phyloP scores from a whole-genome alignment of 2,888 invertebrate genomes.

The Athalia cordata region DNA sequence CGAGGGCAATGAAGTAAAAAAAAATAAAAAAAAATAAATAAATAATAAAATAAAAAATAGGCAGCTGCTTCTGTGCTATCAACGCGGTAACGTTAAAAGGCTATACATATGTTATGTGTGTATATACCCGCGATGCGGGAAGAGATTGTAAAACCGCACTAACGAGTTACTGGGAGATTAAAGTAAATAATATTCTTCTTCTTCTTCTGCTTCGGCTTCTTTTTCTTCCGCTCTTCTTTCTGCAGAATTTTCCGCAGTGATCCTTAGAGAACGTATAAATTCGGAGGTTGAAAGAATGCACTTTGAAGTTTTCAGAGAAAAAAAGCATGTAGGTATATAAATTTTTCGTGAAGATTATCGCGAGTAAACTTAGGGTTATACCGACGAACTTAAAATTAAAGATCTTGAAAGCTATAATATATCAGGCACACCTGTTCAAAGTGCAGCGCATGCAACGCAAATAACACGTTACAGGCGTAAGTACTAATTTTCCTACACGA shows the following conservation, averaged over 20 bases:
- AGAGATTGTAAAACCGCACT: constrained; percentile 22
- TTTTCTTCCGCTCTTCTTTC: not conserved
- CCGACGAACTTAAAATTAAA: not conserved
- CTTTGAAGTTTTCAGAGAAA: not conserved
- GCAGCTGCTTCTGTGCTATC: not conserved
- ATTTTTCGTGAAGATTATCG: not conserved
- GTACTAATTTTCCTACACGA: constrained; percentile 4
- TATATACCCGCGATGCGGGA: too few relatives aligned
- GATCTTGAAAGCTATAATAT: not conserved
- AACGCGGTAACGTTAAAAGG: constrained; percentile 29
- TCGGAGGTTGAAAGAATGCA: not conserved
- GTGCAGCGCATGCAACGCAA: not conserved
- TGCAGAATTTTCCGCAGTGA: not conserved
- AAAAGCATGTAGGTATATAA: not conserved
- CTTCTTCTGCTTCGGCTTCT: not conserved
- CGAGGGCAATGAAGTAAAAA: constrained; percentile 1
- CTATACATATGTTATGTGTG: not conserved
- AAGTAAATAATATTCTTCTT: constrained; percentile 10
- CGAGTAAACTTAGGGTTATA: not conserved
- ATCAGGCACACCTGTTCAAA: not conserved
- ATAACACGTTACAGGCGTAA: constrained; percentile 23
- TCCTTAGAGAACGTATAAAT: too few relatives aligned
- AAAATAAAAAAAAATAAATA: too few relatives aligned
- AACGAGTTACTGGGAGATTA: constrained; percentile 4
- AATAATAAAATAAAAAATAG: too few relatives aligned